phyloP scores from a whole-genome alignment of 2,113 vertebrate genomes.

The Phrynocephalus versicolor region DNA sequence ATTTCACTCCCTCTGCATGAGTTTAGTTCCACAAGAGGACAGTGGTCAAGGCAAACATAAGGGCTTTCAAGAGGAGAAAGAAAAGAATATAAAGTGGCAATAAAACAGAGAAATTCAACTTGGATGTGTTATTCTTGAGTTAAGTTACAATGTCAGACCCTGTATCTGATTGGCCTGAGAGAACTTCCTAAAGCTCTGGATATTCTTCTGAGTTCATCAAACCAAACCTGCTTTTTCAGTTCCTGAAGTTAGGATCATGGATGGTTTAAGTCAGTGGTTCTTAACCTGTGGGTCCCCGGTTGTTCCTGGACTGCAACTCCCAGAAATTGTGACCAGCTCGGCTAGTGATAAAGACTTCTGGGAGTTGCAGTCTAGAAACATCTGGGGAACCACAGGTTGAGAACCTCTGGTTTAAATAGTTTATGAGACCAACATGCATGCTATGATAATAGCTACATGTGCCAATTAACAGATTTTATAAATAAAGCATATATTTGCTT shows the following conservation, averaged over 20 bases:
- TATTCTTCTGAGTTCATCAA: background rate
- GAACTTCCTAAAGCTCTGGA: background rate
- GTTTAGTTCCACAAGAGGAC: no score
- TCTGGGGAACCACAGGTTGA: no score
- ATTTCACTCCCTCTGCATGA: no score
- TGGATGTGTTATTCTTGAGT: no score
- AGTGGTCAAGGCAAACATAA: background rate
- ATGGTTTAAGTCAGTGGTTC: no score
- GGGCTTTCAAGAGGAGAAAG: background rate
- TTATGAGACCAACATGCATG: background rate
- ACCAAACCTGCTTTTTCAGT: background rate
- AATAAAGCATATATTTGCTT: background rate
- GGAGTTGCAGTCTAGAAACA: no score
- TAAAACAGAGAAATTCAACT: background rate
- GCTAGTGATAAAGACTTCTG: no score
- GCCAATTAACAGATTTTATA: background rate
- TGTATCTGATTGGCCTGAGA: background rate
- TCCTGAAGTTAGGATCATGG: background rate
- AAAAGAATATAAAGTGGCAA: background rate
- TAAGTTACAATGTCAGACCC: background rate
- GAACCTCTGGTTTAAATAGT: no score
- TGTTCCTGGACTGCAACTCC: no score
- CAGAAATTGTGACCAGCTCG: no score
- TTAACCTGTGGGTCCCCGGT: no score
- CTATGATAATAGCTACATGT: background rate